Conservation (phyloP, 2,888 invertebrate species). For the Eubasilissa splendida region DNA sequence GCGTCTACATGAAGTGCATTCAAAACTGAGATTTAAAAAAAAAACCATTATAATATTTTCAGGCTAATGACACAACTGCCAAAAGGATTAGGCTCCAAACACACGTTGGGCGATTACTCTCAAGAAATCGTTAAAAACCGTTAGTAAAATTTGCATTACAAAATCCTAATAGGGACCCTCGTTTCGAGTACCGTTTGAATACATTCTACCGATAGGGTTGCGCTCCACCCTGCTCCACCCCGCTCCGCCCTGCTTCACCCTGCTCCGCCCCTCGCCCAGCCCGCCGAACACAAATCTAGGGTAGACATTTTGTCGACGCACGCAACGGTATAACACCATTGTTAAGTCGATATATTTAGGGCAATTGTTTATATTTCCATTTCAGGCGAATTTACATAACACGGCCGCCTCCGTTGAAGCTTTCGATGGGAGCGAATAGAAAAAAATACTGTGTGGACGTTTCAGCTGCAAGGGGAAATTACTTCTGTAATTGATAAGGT, state of each 20-base stretch:
- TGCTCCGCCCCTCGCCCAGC: background rate
- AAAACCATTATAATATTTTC: too few species aligned
- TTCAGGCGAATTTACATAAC: conserved; percentile 19
- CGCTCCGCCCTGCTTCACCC: conserved; percentile 3
- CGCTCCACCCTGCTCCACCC: background rate
- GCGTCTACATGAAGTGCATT: too few species aligned
- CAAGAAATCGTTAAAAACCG: conserved; percentile 43
- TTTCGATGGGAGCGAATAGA: background rate
- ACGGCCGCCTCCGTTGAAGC: background rate
- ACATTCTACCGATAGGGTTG: conserved; percentile 9
- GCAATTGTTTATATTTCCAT: conserved; percentile 35
- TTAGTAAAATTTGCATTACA: conserved; percentile 38
- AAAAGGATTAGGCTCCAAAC: too few species aligned
- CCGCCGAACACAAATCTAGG: conserved; percentile 19
- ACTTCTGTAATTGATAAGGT: too few species aligned
- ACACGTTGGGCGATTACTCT: background rate
- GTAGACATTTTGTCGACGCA: conserved; percentile 41
- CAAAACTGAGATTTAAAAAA: too few species aligned
- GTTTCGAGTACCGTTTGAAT: conserved; percentile 4
- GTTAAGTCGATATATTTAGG: conserved; percentile 43
- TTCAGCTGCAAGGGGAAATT: too few species aligned
- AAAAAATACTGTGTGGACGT: too few species aligned
- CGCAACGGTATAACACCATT: conserved; percentile 22
- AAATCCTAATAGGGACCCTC: conserved; percentile 21
- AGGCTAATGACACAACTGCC: too few species aligned